Evolutionary conservation across 2,888 invertebrate genomes (phyloP), one percentile per base, ranked within the genome.

Genomic region (Rhodophaea formosa): DNA sequence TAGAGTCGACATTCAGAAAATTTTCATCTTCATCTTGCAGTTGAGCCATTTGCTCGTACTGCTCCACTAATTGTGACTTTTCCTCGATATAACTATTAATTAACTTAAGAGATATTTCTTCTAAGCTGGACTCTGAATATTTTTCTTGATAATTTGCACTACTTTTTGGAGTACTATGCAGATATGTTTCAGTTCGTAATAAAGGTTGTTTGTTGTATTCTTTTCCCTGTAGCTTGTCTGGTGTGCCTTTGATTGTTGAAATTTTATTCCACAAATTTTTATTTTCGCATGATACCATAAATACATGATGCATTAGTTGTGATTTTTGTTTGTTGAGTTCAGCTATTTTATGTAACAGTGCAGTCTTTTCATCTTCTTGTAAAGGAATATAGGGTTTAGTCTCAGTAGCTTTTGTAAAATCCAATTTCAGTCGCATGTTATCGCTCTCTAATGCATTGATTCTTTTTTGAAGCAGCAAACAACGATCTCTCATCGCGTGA

Each of bases 271-370:
- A 97, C 45, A 97, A 82, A 65, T 95, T 95, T 71, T 95, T 94
- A 78, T 97, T 97, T 80, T 97, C 97, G 69, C 93, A 93, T 3
- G 96, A 95, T 8, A 97, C 96, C 95, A 97, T 96, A 69, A 93
- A 93, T 32, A 96, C 93, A 74, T 96, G 96, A 75, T 95, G 95
- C 68, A 94, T 93, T 0, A 97, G 84, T 73, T 96, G 96, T 0
- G 94, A 93, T 73, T 96, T 96, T 75, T 96, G 95, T 69, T 95
- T 94, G 12, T 92, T 93, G 58, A 96, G 84, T 62, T 95, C 94
- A 16, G 94, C 93, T 17, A 96, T 91, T 79, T 94, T 94, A 64
- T 93, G 92, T 61, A 93, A 88, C n/a, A 95, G 76, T 35, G 75
- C 70, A 59, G 87, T 76, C 55, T 91, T 84, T 71, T 94, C 94